These are phyloP conservation scores for Odobenus rosmarus DNA, from an alignment of 2,113 vertebrate genomes.

Conservation along the genomic window DNA sequence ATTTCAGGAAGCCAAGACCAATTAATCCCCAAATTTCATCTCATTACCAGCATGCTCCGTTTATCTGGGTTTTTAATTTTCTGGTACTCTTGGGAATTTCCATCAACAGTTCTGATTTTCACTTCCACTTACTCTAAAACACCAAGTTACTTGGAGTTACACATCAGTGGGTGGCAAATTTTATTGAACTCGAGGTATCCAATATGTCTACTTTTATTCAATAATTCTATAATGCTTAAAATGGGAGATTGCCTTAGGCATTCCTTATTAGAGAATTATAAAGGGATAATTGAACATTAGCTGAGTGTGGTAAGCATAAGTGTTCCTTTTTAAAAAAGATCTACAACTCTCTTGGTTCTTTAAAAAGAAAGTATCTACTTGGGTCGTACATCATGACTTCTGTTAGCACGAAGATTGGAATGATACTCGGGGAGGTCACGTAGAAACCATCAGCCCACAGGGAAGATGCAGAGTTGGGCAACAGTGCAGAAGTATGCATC, in stretches of 20 bases:
- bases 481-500: neutral
- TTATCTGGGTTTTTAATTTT: neutral
- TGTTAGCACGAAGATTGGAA: neutral
- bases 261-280: neutral
- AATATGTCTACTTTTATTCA: neutral
- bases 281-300: neutral
- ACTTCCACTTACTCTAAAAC: neutral
- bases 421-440: neutral
- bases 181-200: neutral
- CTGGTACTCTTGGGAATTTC: neutral
- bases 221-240: neutral
- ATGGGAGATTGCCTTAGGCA: neutral
- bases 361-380: neutral
- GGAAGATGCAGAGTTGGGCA: neutral
- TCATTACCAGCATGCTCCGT: neutral
- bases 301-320: neutral
- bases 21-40: neutral
- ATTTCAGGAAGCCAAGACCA: neutral
- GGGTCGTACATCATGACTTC: neutral
- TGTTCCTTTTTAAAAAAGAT: neutral
- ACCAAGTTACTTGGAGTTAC: neutral
- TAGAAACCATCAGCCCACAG: neutral
- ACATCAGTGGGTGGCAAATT: neutral
- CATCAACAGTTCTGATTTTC: neutral
- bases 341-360: neutral